Base-by-base conservation (phyloP, 2,888 invertebrate genomes). In the Cenopis cana region DNA sequence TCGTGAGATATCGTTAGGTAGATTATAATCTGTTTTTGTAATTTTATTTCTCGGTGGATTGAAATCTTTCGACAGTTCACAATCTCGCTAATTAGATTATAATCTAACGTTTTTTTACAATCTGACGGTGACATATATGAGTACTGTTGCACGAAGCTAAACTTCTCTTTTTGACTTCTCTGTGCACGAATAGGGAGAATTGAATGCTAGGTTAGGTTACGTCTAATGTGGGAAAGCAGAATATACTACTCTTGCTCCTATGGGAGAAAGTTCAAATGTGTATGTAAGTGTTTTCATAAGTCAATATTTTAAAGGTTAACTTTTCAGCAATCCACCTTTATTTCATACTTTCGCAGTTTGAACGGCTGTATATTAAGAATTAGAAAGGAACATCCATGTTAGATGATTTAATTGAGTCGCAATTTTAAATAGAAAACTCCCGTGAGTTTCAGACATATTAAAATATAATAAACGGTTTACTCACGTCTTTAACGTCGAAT, bases 131-230 rank as follows among this genome's bases (percentile, higher is more conserved):
- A n/a, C n/a, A n/a, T n/a, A n/a, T n/a, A n/a, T n/a, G n/a, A n/a
- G 1, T n/a, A 14, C 36, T 11, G 1, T 18, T 12, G 9, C 18
- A 14, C 6, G 60, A 17, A 64, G 52, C 0, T 12, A 11, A n/a
- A n/a, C 18, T 54, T n/a, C 38, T 18, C 5, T 1, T 10, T 54
- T 14, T 24, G 11, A 2, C 10, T 20, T 64, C n/a, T 64, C 36
- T 64, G 52, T 38, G 52, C 2, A 5, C 2, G 62, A 77, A 77
- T 72, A 73, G 76, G 74, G 68, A 67, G 55, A 56, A 67, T 76
- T 71, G 75, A 77, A 78, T 76, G 76, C 74, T 77, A 73, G 81
- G 75, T 79, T 79, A 81, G 74, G 64, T 74, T 62, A 71, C 50
- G 67, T 67, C 67, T 61, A 5, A 33, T 8, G 60, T 67, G 29